Conservation (phyloP, 2,113 vertebrate genomes). For the Chionomys nivalis region DNA sequence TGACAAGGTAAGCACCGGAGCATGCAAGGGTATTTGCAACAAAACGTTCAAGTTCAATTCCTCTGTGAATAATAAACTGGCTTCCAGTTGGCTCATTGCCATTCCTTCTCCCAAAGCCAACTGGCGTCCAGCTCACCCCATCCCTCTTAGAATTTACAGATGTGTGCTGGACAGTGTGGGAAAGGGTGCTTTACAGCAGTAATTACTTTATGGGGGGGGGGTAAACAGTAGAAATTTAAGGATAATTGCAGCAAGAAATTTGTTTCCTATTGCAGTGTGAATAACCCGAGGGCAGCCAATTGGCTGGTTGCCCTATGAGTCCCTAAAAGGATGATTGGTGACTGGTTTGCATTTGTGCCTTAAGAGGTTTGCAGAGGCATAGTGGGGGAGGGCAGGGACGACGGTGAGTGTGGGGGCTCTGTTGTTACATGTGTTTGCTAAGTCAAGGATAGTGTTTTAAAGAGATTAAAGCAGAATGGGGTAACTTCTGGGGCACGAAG, state of each 20-base stretch:
- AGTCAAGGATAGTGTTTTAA: slow-evolving; percentile 20
- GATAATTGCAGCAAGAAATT: slow-evolving; percentile 80
- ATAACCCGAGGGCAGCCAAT: slow-evolving; percentile 75
- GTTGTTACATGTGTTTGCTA: slow-evolving; percentile 9
- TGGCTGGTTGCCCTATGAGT: slow-evolving; percentile 77
- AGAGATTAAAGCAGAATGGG: slow-evolving; percentile 4
- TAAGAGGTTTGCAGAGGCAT: slow-evolving; percentile 69
- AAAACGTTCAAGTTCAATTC: slow-evolving; percentile 48
- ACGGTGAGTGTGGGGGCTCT: background rate
- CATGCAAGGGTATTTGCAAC: slow-evolving; percentile 65
- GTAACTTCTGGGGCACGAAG: slow-evolving; percentile 11
- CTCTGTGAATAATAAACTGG: slow-evolving; percentile 7
- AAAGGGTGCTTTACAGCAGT: slow-evolving; percentile 79
- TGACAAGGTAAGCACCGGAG: slow-evolving; percentile 43
- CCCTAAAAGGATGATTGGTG: slow-evolving; percentile 70
- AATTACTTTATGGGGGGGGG: slow-evolving; percentile 82
- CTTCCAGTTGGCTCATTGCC: slow-evolving; percentile 75
- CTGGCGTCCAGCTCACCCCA: slow-evolving; percentile 66
- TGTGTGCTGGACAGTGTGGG: slow-evolving; percentile 73
- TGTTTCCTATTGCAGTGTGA: slow-evolving; percentile 76
- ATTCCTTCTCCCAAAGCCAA: slow-evolving; percentile 74
- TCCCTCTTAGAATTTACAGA: slow-evolving; percentile 75
- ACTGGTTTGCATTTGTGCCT: slow-evolving; percentile 75
- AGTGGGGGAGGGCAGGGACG: slow-evolving; percentile 38
- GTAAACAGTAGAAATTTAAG: slow-evolving; percentile 82